Percentiles rank a stretch among this genome's conserved stretches.
phyloP scores from a whole-genome alignment of 2,113 vertebrate species.

The Zonotrichia leucophrys region DNA sequence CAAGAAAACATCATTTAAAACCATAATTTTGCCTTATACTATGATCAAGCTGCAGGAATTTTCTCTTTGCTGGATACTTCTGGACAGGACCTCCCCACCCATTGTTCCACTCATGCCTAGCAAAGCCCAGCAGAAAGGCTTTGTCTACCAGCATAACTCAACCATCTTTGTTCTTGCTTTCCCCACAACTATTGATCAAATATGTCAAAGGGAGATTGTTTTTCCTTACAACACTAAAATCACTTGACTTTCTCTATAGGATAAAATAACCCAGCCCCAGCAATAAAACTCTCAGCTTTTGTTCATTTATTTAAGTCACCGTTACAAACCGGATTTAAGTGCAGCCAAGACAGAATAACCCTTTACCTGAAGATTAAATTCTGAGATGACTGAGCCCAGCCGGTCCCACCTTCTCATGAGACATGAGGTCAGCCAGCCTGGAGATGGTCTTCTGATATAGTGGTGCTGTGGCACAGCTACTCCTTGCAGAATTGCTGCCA shows the following conservation, averaged over 20 bases:
- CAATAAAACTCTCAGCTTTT: neutral
- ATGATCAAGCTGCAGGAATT: neutral
- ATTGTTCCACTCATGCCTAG: neutral
- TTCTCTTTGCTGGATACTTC: neutral
- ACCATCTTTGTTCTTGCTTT: neutral
- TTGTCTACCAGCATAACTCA: neutral
- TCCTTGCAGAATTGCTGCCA: neutral
- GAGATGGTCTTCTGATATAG: neutral
- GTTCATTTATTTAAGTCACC: neutral
- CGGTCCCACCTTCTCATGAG: neutral
- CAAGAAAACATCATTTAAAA: neutral
- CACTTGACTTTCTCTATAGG: neutral
- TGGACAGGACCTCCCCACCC: neutral
- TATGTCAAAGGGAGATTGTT: rapidly evolving
- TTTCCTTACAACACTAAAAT: neutral
- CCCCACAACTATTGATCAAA: neutral
- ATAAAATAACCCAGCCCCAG: neutral
- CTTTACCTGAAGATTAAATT: neutral
- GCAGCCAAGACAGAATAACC: neutral
- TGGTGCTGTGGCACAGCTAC: rapidly evolving
- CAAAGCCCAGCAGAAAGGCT: neutral
- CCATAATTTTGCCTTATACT: neutral
- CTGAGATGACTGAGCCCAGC: neutral
- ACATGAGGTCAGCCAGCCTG: neutral
- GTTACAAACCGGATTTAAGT: neutral